Evolutionary conservation across 2,113 vertebrate genomes (phyloP), one percentile per base, ranked within the genome.

Genomic region (Lota lota): DNA sequence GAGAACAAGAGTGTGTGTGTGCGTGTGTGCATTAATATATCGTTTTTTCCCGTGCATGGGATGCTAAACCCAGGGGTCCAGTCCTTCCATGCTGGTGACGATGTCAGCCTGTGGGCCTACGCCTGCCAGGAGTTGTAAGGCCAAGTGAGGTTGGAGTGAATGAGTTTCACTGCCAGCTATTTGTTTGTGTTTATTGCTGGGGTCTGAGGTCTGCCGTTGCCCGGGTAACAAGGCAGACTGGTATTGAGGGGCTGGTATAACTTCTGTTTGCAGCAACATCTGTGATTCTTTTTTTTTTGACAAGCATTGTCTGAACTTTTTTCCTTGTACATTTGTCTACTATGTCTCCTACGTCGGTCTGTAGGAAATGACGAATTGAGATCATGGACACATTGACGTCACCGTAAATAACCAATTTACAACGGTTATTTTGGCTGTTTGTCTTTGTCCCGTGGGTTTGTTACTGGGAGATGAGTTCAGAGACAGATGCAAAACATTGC

Each of bases 171-270:
- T 76, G 77, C 76, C 79, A 81, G 76, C 73, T 79, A 70, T 84
- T 79, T 89, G 81, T 88, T 87, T 84, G 81, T 78, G 64, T 81
- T 76, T 75, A 75, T 69, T 71, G 79, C 87, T 84, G 85, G 58
- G 84, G 85, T 88, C 75, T 85, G 85, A 62, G 84, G 85, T 88
- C 75, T 78, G 82, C 61, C n/a, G 0, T 65, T 67, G 68, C 82
- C 79, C 72, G 76, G 84, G 40, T 47, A 47, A 14, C 40, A 47
- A 47, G 40, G 40, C 40, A 47, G 40, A 14, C 10, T 14, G 40
- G 40, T 73, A 73, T 78, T 64, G 73, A 77, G 56, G 75, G 74
- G 61, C 60, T 59, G 54, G 67, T 66, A 68, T 74, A 70, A 78
- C 67, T 66, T 77, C 75, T 22, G 64, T 68, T 87, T 76, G 79